Evolutionary conservation across 2,888 invertebrate genomes (phyloP).

Genomic region (Eudasyphora cyanicolor): DNA sequence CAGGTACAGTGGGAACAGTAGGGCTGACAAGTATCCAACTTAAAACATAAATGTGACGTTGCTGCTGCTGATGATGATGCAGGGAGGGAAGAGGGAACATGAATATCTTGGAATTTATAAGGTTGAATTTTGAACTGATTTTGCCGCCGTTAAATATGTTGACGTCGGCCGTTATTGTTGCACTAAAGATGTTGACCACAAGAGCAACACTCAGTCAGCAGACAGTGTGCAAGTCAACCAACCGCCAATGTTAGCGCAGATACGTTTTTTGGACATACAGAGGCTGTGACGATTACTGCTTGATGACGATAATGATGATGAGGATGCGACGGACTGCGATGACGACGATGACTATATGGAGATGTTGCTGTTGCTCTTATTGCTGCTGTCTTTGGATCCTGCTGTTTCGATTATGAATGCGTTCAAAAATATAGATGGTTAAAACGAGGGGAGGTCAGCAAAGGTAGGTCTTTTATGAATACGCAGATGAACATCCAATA

Average conservation of each 20-base stretch:
- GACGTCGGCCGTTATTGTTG: constrained; percentile 53
- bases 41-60: not conserved
- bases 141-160: constrained; percentile 56
- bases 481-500: too few species aligned
- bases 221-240: constrained; percentile 32
- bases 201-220: not conserved
- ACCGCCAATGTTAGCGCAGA: not conserved
- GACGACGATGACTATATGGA: constrained; percentile 43
- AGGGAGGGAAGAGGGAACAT: constrained; percentile 8
- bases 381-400: not conserved
- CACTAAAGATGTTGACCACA: constrained; percentile 25
- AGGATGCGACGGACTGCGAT: too few species aligned
- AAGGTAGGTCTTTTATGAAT: too few species aligned
- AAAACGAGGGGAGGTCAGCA: not conserved
- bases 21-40: constrained; percentile 5
- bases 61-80: not conserved
- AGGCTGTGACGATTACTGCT: constrained; percentile 64
- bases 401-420: constrained; percentile 29
- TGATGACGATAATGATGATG: constrained; percentile 66
- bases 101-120: constrained; percentile 36
- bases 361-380: constrained; percentile 24
- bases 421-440: not conserved
- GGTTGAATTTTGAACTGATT: constrained; percentile 60
- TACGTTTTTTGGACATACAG: constrained; percentile 38
- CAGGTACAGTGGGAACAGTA: too few species aligned